Base-by-base conservation (phyloP, 1,140 invertebrate species). In the Euborellia annulipes region DNA sequence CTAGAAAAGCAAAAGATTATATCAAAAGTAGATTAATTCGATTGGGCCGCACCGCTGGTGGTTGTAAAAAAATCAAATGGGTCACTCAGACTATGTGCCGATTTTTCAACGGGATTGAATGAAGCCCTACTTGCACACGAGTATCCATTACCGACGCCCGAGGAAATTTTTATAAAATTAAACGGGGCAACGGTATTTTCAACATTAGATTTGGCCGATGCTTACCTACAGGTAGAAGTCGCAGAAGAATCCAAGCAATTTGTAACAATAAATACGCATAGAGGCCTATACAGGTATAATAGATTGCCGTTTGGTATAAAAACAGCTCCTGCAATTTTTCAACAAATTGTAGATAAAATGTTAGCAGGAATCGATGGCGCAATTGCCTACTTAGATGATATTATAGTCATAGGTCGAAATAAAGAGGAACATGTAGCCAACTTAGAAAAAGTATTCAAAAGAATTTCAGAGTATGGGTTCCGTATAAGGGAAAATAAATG, bases 281-380 rank as follows among this genome's bases (percentile, higher is more conserved):
- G 37, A 17, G 62, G 64, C 19, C 38, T 64, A 17, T 66, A 52
- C 52, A 41, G 50, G 8, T 62, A 58, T 39, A 58, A 53, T 14
- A 34, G 56, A 1, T 22, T 66, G 27, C 50, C 48, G n/a, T 62
- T 58, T 45, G 59, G 60, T 7, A 47, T 62, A 14, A 22, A 46
- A 19, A 45, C 50, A n/a, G 51, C 53, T 14, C 61, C 62, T 13
- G 60, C 59, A 13, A 62, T 60, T 43, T 67, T 66, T 50, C 62
- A 65, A 49, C 49, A 53, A 27, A 56, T 57, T 3, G 66, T 69
- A 45, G 58, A 64, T 44, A 39, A 56, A 3, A 39, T 59, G 22
- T 42, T 67, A 16, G 7, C 45, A 18, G 58, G 54, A 50, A 43
- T 53, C 34, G 30, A 42, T 40, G n/a, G n/a, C 11, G 46, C 47